phyloP scores from a whole-genome alignment of 2,888 invertebrate genomes.

The Mythimna vitellina region DNA sequence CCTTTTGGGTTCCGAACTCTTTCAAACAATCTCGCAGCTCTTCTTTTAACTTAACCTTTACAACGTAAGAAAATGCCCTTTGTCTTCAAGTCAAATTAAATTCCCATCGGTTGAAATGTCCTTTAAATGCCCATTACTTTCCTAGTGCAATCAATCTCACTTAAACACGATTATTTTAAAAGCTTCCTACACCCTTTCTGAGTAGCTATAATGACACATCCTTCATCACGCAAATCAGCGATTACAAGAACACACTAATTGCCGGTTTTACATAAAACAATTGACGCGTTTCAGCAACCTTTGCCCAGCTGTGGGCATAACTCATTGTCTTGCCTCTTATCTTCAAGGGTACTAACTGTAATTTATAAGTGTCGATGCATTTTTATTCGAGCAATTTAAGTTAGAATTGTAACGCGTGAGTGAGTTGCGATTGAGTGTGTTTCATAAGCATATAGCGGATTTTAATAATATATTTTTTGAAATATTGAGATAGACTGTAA shows the following conservation, averaged over 20 bases:
- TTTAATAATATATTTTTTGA: neutral
- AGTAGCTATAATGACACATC: neutral
- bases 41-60: too few species aligned
- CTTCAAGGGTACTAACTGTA: conserved; percentile 52
- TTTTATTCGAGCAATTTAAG: conserved; percentile 85
- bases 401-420: conserved; percentile 81
- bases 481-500: too few species aligned
- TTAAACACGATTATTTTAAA: conserved; percentile 1
- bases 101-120: neutral
- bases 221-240: conserved; percentile 33
- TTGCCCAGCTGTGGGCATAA: conserved; percentile 61
- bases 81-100: neutral
- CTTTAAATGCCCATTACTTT: neutral
- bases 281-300: conserved; percentile 49
- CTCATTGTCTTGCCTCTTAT: conserved; percentile 46
- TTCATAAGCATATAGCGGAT: conserved; percentile 55
- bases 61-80: neutral
- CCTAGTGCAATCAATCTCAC: neutral
- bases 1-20: too few species aligned
- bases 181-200: neutral
- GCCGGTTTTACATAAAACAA: conserved; percentile 49
- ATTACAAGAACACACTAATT: conserved; percentile 40
- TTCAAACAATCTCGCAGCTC: too few species aligned
- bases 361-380: conserved; percentile 75
- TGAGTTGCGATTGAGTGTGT: conserved; percentile 66